These are phyloP conservation scores for Drosophila lini DNA, from an alignment of 1,140 invertebrate genomes.

Conservation along the genomic window DNA sequence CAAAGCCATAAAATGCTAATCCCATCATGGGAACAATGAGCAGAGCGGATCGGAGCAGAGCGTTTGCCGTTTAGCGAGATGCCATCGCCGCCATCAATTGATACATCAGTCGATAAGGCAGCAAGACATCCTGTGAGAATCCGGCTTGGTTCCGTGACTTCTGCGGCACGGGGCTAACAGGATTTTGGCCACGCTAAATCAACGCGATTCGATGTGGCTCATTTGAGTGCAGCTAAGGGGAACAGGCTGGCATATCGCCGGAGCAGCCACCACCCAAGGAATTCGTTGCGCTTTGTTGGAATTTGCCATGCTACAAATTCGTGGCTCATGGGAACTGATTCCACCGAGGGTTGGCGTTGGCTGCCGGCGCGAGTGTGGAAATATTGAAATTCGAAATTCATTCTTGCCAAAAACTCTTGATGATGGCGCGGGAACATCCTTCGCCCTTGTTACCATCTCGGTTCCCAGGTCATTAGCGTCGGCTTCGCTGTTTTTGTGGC, in stretches of 20 bases:
- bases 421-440: conserved; percentile 16
- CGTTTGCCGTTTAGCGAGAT: conserved; percentile 58
- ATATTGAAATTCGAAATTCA: conserved; percentile 83
- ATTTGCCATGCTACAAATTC: conserved; percentile 75
- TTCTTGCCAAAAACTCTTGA: conserved; percentile 56
- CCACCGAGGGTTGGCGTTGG: conserved; percentile 34
- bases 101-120: conserved; percentile 72
- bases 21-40: conserved; percentile 81
- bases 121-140: conserved; percentile 69
- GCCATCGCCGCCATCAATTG: conserved; percentile 60
- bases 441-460: conserved; percentile 45
- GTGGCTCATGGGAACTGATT: conserved; percentile 69
- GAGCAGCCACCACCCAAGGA: conserved; percentile 58
- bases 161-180: conserved; percentile 73
- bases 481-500: conserved; percentile 62
- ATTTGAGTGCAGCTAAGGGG: conserved; percentile 72
- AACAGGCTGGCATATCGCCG: conserved; percentile 26
- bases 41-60: conserved; percentile 54
- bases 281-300: conserved; percentile 77
- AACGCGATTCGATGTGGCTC: conserved; percentile 76
- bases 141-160: conserved; percentile 36
- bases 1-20: conserved; percentile 80
- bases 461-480: conserved; percentile 78
- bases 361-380: conserved; percentile 35
- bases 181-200: conserved; percentile 82